Evolutionary conservation across 2,888 invertebrate species (phyloP).

Genomic region (Entomobrya proxima): DNA sequence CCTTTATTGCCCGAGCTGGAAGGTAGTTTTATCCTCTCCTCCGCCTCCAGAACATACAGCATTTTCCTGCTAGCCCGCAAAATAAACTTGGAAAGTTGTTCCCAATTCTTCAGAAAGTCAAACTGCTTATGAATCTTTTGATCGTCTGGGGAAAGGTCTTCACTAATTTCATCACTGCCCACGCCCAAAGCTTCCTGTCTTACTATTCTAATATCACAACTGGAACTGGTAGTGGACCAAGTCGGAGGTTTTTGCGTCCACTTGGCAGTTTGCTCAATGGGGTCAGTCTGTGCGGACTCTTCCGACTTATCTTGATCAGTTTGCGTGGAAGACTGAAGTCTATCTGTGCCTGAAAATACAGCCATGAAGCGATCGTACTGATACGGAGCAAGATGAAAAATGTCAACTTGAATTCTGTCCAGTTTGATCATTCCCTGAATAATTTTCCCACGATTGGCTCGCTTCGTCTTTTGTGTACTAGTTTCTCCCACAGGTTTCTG

Average conservation of each 20-base stretch:
- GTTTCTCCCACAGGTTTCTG: slow-evolving; percentile 20
- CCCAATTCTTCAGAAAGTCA: slow-evolving; percentile 60
- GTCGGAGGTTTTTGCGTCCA: slow-evolving; percentile 75
- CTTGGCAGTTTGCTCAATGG: slow-evolving; percentile 50
- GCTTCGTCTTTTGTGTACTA: background rate
- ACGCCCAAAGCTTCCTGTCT: slow-evolving; percentile 68
- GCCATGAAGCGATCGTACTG: slow-evolving; percentile 71
- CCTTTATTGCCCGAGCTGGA: slow-evolving; percentile 27
- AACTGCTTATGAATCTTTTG: slow-evolving; percentile 59
- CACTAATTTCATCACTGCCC: slow-evolving; percentile 53
- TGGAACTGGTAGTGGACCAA: slow-evolving; percentile 67
- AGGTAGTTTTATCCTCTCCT: slow-evolving; percentile 59
- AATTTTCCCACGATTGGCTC: slow-evolving; percentile 59
- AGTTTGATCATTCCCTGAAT: slow-evolving; percentile 71
- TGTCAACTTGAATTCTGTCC: slow-evolving; percentile 58
- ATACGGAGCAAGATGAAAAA: slow-evolving; percentile 70
- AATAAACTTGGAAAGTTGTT: slow-evolving; percentile 63
- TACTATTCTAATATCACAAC: slow-evolving; percentile 60
- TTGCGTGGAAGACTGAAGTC: slow-evolving; percentile 70
- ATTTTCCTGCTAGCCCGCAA: slow-evolving; percentile 63
- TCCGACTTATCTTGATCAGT: slow-evolving; percentile 70
- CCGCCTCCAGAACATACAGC: slow-evolving; percentile 66
- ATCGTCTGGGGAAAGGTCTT: slow-evolving; percentile 30
- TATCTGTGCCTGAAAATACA: slow-evolving; percentile 65
- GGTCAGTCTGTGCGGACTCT: slow-evolving; percentile 71